phyloP scores from a whole-genome alignment of 1,140 invertebrate species.

The Xylocopa sonorina region DNA sequence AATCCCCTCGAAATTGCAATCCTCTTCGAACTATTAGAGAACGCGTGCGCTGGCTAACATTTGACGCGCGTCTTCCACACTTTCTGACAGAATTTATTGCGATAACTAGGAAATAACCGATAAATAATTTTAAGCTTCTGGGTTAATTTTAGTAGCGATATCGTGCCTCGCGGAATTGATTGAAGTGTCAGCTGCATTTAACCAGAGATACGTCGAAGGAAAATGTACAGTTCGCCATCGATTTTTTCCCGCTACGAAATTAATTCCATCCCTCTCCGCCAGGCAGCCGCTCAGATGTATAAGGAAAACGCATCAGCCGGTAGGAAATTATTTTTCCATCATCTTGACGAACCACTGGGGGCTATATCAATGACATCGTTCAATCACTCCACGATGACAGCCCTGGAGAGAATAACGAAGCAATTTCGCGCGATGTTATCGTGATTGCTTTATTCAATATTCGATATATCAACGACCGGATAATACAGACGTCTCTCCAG shows the following conservation, averaged over 20 bases:
- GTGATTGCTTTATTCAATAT: constrained; percentile 77
- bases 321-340: constrained; percentile 58
- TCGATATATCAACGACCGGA: constrained; percentile 57
- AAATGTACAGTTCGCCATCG: no score
- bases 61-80: no score
- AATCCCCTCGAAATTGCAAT: no score
- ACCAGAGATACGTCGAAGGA: no score
- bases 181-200: no score
- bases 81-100: no score
- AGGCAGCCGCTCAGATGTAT: not conserved
- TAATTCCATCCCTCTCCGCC: not conserved
- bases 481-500: constrained; percentile 23
- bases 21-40: no score
- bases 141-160: no score
- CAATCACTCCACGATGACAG: constrained; percentile 47
- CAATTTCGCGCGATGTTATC: constrained; percentile 48
- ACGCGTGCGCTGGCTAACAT: no score
- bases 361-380: constrained; percentile 34
- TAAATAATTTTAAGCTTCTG: no score
- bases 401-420: constrained; percentile 43
- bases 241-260: not conserved
- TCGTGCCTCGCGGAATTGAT: no score
- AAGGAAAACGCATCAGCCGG: not conserved
- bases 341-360: constrained; percentile 24
- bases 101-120: no score